phyloP scores from a whole-genome alignment of 2,888 invertebrate species.

The Lapara coniferarum region DNA sequence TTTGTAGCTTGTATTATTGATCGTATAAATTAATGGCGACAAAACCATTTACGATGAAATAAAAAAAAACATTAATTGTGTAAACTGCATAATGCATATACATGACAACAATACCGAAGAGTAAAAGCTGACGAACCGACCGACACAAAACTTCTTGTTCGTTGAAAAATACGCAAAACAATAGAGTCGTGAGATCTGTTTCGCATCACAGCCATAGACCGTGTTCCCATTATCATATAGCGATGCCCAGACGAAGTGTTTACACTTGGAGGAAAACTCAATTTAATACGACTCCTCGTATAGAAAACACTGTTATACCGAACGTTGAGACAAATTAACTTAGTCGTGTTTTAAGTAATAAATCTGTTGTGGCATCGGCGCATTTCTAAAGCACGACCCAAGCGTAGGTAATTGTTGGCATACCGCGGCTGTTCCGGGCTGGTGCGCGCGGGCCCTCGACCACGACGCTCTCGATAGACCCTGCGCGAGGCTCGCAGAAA shows the following conservation, averaged over 20 bases:
- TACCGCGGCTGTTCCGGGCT: slow-evolving; percentile 78
- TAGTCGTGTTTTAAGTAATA: slow-evolving; percentile 38
- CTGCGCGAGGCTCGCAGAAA: slow-evolving; percentile 74
- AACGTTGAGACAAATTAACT: background rate
- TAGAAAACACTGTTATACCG: background rate
- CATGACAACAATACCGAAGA: slow-evolving; percentile 63
- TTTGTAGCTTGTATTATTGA: background rate
- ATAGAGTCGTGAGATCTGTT: slow-evolving; percentile 76
- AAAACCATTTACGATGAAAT: background rate
- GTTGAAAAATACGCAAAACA: slow-evolving; percentile 69
- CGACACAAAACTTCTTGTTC: slow-evolving; percentile 67
- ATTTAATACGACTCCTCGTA: background rate
- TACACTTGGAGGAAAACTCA: slow-evolving; percentile 35
- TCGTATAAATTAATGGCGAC: background rate
- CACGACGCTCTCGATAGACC: slow-evolving; percentile 70
- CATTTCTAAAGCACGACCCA: slow-evolving; percentile 67
- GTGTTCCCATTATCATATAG: slow-evolving; percentile 52
- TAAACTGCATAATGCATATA: slow-evolving; percentile 9
- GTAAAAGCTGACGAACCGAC: slow-evolving; percentile 70
- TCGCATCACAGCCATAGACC: slow-evolving; percentile 47
- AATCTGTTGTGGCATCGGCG: slow-evolving; percentile 62
- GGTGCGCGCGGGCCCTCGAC: slow-evolving; percentile 78
- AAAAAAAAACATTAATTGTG: background rate
- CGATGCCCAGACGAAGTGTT: slow-evolving; percentile 49
- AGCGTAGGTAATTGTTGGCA: slow-evolving; percentile 79